These are phyloP conservation scores for Lepilemur ruficaudatus DNA, from an alignment of 2,797 vertebrate species.

Conservation along the genomic window DNA sequence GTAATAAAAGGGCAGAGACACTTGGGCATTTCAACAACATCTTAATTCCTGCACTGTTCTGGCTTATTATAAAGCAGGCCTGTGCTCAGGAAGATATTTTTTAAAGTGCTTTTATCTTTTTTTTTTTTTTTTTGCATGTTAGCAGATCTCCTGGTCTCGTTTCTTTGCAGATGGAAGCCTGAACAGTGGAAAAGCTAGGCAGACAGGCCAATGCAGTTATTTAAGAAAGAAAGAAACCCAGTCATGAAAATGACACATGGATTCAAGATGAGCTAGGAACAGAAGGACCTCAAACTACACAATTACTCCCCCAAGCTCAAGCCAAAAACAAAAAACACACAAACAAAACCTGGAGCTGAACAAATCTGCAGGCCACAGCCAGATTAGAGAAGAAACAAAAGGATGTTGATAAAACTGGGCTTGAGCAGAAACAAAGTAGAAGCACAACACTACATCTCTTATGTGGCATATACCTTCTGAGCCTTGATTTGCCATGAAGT, in stretches of 20 bases:
- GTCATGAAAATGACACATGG: background rate
- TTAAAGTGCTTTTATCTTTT: conserved; percentile 63
- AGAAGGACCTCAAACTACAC: background rate
- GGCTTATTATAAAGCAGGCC: conserved; percentile 64
- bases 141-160: conserved; percentile 28
- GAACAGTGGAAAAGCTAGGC: background rate
- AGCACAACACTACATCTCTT: too few species aligned
- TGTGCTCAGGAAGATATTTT: conserved; percentile 36
- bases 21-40: conserved; percentile 71
- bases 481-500: background rate
- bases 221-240: conserved; percentile 46
- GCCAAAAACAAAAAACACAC: background rate
- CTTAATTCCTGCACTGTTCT: conserved; percentile 68
- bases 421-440: background rate
- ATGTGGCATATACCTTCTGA: background rate
- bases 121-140: background rate
- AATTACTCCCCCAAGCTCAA: background rate
- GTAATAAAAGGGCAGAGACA: conserved; percentile 77
- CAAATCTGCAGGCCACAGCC: background rate
- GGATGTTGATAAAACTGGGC: too few species aligned
- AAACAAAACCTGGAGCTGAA: conserved; percentile 5
- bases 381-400: background rate
- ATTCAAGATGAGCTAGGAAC: conserved; percentile 52
- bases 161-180: conserved; percentile 30
- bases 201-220: background rate